A percentile compares a stretch with the other conserved stretches of the same genome.
phyloP scores from a whole-genome alignment of 2,888 invertebrate species.

The Mythimna impura region DNA sequence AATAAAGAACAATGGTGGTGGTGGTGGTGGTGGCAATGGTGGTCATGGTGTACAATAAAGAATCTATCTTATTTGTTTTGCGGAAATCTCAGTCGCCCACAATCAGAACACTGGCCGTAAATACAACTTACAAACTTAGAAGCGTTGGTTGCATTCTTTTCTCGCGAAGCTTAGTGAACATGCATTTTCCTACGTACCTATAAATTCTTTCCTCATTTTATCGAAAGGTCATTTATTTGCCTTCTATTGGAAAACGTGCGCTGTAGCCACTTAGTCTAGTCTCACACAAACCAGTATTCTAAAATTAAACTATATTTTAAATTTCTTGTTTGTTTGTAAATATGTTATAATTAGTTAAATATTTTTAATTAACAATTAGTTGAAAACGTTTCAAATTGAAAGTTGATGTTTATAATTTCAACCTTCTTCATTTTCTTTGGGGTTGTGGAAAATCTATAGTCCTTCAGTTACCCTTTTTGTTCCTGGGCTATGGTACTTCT shows the following conservation, averaged over 20 bases:
- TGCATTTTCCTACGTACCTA: slow-evolving; percentile 78
- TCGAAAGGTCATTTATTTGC: slow-evolving; percentile 84
- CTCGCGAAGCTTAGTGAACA: slow-evolving; percentile 69
- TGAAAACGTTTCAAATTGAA: neutral
- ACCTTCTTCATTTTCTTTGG: no score
- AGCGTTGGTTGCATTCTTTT: slow-evolving; percentile 56
- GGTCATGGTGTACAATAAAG: no score
- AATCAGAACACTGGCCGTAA: slow-evolving; percentile 40
- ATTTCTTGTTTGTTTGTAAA: neutral
- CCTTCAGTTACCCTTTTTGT: no score
- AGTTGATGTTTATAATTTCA: no score
- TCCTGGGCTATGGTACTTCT: no score
- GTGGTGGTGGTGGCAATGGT: no score
- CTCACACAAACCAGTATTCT: slow-evolving; percentile 56
- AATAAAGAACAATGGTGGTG: no score
- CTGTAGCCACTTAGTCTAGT: slow-evolving; percentile 52
- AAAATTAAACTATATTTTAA: neutral
- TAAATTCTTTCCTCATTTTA: slow-evolving; percentile 85
- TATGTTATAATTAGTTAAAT: neutral
- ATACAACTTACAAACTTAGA: slow-evolving; percentile 57
- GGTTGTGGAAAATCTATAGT: no score
- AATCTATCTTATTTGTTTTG: no score
- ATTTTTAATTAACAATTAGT: neutral
- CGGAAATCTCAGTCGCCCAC: neutral
- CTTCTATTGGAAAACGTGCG: slow-evolving; percentile 80